Evolutionary conservation across 1,140 invertebrate genomes (phyloP), one percentile per base, ranked within the genome.

Genomic region (Dryas iulia): DNA sequence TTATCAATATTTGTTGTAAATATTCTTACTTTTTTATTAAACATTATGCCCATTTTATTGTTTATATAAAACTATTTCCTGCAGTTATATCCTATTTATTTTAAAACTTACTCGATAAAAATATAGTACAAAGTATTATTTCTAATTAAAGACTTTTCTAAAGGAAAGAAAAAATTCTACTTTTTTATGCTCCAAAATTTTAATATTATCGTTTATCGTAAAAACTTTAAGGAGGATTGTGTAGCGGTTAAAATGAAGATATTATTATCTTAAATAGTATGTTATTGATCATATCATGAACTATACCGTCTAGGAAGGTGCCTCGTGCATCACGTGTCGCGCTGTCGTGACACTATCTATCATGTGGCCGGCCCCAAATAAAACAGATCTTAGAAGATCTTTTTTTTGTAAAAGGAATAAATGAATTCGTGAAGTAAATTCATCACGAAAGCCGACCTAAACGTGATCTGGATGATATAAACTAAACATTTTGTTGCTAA

Each of bases 401-500:
- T 47, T 61, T 62, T 47, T 53, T 53, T 62, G 14, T 62, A 53
- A 53, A 62, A 62, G 35, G 35, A 62, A 62, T 53, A 59, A 33
- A 18, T 21, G 25, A 30, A 53, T 62, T 53, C 33, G 18, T 63
- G 52, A 12, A 56, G 26, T 54, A n/a, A 63, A 63, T 33, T 18
- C 33, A 35, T 52, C 67, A 39, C 31, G 54, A 39, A 24, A 14
- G 25, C 28, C 21, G 47, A 60, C 63, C 2, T 53, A 5, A 64
- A 70, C 71, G 69, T 76, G 69, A 60, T 69, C 33, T 69, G 71
- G 61, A 71, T 71, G 69, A 69, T 71, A 67, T 39, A 30, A 68
- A 67, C 35, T 70, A 64, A 72, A 71, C 59, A 69, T 72, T 69
- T 60, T 58, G 71, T 69, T 71, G 66, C 69, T 68, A 69, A 58